Evolutionary conservation across 1,140 invertebrate species (phyloP).

Genomic region (Hirudo medicinalis): DNA sequence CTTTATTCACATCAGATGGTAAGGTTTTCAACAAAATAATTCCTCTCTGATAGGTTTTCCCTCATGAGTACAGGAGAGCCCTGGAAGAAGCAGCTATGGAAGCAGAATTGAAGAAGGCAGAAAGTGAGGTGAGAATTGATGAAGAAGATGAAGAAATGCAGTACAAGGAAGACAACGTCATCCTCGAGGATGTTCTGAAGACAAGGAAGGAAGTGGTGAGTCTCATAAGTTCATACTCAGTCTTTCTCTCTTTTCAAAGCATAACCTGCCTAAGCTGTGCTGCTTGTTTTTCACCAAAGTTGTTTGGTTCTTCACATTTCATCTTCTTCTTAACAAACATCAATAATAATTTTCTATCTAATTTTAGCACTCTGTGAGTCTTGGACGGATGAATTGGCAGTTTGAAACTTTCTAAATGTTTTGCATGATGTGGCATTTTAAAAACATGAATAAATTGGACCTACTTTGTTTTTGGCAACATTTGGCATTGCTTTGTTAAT

Average conservation of each 20-base stretch:
- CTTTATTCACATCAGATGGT: background rate
- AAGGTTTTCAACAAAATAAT: background rate
- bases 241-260: background rate
- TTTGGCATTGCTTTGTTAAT: no score
- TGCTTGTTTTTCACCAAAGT: background rate
- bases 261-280: background rate
- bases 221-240: background rate
- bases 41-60: constrained; percentile 56
- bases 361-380: no score
- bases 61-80: constrained; percentile 86
- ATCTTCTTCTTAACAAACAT: no score
- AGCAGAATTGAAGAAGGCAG: constrained; percentile 36
- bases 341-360: no score
- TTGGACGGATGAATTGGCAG: no score
- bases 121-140: constrained; percentile 18
- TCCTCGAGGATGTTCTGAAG: constrained; percentile 25
- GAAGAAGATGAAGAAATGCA: constrained; percentile 21
- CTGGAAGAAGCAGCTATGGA: constrained; percentile 51
- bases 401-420: no score
- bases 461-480: no score
- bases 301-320: background rate
- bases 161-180: constrained; percentile 33
- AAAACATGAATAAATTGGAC: no score
- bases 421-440: no score
- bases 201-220: constrained; percentile 23